A percentile compares a stretch with the other conserved stretches of the same genome.
phyloP scores from a whole-genome alignment of 2,797 vertebrate genomes.

The Crypturellus tataupa region DNA sequence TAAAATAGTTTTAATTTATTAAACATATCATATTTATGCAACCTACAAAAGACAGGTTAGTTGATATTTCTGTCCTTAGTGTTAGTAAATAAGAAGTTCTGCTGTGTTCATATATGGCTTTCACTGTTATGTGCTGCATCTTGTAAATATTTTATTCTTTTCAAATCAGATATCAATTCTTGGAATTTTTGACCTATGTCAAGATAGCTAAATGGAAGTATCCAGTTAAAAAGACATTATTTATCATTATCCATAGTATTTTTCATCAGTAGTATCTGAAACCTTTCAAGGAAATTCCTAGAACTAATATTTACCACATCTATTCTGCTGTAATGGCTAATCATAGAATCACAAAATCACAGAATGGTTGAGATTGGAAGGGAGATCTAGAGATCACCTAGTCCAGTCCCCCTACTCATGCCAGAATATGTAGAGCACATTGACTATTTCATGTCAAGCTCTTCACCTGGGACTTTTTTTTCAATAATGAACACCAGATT shows the following conservation, averaged over 20 bases:
- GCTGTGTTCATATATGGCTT: not conserved
- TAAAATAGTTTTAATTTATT: not conserved
- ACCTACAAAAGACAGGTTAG: not conserved
- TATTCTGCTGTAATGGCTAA: not conserved
- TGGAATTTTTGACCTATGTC: not conserved
- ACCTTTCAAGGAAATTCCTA: not conserved
- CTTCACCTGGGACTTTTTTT: not conserved
- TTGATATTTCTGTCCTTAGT: not conserved
- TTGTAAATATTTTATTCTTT: conserved; percentile 17
- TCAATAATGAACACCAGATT: conserved; percentile 48
- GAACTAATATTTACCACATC: not conserved
- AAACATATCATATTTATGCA: not conserved
- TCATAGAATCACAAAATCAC: not conserved
- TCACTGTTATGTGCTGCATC: not conserved
- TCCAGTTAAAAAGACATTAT: not conserved
- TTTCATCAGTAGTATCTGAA: not conserved
- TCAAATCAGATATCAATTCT: not conserved
- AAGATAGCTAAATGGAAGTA: conserved; percentile 8
- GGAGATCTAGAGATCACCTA: too few species aligned
- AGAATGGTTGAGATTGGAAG: too few species aligned
- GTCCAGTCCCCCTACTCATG: too few species aligned
- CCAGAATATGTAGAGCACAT: too few species aligned
- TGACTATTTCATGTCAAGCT: not conserved
- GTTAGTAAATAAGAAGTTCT: conserved; percentile 18
- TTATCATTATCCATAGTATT: not conserved